Percentiles rank a stretch among this genome's conserved stretches.
phyloP scores from a whole-genome alignment of 2,888 invertebrate genomes.

The Caenorhabditis virilis region DNA sequence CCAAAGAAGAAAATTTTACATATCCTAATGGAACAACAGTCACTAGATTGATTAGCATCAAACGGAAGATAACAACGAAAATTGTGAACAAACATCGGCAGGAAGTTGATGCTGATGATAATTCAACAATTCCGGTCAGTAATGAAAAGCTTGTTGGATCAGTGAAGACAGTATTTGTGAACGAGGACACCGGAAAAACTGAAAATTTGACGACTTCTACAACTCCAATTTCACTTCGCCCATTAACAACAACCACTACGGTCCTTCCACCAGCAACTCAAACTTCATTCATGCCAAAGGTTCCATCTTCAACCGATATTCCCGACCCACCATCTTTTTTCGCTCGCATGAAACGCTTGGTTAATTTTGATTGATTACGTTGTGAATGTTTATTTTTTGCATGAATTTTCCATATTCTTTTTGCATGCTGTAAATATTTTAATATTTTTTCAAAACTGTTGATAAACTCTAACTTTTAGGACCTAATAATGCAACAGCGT shows the following conservation, averaged over 20 bases:
- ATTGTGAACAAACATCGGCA: slow-evolving; percentile 32
- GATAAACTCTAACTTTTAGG: no score
- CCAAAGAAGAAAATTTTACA: slow-evolving; percentile 39
- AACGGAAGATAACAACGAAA: slow-evolving; percentile 38
- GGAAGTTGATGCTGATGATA: slow-evolving; percentile 3
- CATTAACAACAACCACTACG: no score
- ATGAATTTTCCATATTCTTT: not conserved
- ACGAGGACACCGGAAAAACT: not conserved
- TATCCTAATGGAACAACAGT: slow-evolving; percentile 47
- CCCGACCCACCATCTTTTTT: not conserved
- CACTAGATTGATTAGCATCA: slow-evolving; percentile 35
- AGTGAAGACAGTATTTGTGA: not conserved
- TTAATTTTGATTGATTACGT: not conserved
- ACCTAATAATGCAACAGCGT: slow-evolving; percentile 1
- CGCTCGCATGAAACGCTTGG: no score
- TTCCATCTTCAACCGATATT: not conserved
- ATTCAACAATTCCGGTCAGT: not conserved
- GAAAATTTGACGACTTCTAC: no score
- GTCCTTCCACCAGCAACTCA: no score
- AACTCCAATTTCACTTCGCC: no score
- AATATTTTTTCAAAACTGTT: no score
- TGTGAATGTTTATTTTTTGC: not conserved
- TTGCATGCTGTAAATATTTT: not conserved
- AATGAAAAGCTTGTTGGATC: not conserved
- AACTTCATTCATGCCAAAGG: not conserved